phyloP scores from a whole-genome alignment of 2,888 invertebrate genomes.

The Caenorhabditis parvicauda region DNA sequence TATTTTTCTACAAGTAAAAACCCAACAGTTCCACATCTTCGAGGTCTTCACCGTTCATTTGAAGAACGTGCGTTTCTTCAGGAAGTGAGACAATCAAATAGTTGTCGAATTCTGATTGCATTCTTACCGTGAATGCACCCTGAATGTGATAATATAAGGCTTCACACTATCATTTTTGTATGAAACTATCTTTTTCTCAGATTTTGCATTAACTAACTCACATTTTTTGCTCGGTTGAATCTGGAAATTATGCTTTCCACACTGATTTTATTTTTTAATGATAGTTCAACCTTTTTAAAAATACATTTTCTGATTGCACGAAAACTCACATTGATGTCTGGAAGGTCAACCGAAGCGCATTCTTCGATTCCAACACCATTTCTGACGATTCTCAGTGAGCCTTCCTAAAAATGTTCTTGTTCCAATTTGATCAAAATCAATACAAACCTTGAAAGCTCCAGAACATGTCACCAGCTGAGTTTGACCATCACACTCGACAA shows the following conservation, averaged over 20 bases:
- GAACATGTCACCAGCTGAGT: slow-evolving; percentile 97
- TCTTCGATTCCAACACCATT: slow-evolving; percentile 89
- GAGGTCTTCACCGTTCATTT: slow-evolving; percentile 89
- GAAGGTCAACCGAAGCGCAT: slow-evolving; percentile 87
- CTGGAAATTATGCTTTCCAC: too few relatives aligned
- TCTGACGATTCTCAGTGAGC: slow-evolving; percentile 89
- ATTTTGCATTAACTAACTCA: too few relatives aligned
- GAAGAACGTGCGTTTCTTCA: slow-evolving; percentile 79
- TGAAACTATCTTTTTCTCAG: not conserved
- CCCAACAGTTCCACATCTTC: slow-evolving; percentile 72
- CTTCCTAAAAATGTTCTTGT: slow-evolving; percentile 79
- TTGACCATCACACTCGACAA: slow-evolving; percentile 75
- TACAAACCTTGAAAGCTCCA: slow-evolving; percentile 89
- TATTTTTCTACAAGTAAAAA: slow-evolving; percentile 3
- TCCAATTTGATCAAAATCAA: not conserved
- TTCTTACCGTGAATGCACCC: slow-evolving; percentile 25
- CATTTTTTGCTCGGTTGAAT: too few relatives aligned
- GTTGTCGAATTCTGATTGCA: slow-evolving; percentile 69
- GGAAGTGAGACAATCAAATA: slow-evolving; percentile 90
- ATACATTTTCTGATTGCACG: slow-evolving; percentile 77
- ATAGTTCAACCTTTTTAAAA: slow-evolving; percentile 3
- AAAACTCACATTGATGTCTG: slow-evolving; percentile 84
- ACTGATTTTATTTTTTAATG: too few relatives aligned
- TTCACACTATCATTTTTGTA: not conserved
- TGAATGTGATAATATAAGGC: not conserved